Conservation (phyloP, 2,113 vertebrate species). For the Puntigrus tetrazona region DNA sequence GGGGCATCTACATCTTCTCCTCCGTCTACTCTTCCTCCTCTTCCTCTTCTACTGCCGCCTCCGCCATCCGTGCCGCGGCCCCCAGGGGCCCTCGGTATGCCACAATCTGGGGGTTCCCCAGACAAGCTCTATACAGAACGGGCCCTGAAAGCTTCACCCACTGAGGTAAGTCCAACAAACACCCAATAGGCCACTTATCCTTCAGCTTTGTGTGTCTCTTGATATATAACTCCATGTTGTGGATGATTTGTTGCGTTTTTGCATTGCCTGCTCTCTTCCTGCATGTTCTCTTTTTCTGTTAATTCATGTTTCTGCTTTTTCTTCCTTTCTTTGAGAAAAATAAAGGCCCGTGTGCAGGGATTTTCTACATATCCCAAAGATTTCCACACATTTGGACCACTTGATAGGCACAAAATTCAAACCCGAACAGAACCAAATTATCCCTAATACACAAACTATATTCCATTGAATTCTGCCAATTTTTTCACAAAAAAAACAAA, state of each 20-base stretch:
- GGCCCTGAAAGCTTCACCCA: conserved; percentile 47
- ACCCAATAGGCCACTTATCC: neutral
- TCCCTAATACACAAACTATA: neutral
- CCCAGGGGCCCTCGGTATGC: conserved; percentile 69
- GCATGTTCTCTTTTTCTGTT: conserved; percentile 7
- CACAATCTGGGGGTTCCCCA: conserved; percentile 66
- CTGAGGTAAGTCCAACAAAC: conserved; percentile 58
- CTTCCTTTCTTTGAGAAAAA: neutral
- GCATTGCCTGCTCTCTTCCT: neutral
- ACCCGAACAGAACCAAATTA: neutral
- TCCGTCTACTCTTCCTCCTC: conserved; percentile 63
- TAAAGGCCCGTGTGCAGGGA: neutral
- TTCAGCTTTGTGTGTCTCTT: conserved; percentile 7
- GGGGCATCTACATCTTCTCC: conserved; percentile 73
- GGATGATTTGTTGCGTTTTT: conserved; percentile 10
- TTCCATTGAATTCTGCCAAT: neutral
- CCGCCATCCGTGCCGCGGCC: conserved; percentile 64
- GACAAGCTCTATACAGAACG: conserved; percentile 68
- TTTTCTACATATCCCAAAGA: too few species aligned
- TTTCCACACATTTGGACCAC: neutral
- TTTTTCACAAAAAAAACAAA: neutral
- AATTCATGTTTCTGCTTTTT: conserved; percentile 20
- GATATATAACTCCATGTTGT: neutral
- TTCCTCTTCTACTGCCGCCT: conserved; percentile 44
- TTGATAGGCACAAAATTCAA: too few species aligned